Conservation (phyloP, 2,113 vertebrate genomes). For the Daphoenositta chrysoptera region DNA sequence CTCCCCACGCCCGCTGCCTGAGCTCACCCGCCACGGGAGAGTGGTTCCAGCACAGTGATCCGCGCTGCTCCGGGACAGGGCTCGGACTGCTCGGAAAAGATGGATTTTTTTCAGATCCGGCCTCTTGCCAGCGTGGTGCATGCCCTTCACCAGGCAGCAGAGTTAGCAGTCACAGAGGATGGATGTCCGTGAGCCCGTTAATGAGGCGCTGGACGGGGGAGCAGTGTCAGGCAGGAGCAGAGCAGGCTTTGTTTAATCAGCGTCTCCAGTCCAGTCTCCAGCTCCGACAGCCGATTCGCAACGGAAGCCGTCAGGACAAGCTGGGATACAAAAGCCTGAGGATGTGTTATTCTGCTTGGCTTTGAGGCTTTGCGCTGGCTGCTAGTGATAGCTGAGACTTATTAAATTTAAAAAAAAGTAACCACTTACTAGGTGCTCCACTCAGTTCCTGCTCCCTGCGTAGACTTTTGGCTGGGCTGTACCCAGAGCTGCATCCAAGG, state of each 20-base stretch:
- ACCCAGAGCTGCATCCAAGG: neutral
- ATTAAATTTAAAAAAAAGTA: neutral
- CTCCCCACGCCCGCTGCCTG: neutral
- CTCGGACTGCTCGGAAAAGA: neutral
- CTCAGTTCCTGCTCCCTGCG: neutral
- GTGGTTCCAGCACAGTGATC: neutral
- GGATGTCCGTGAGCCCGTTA: neutral
- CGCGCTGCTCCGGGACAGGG: neutral
- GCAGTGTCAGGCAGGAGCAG: neutral
- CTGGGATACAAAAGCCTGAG: conserved; percentile 39
- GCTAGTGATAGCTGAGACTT: conserved; percentile 24
- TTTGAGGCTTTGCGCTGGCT: conserved; percentile 9
- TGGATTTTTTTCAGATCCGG: neutral
- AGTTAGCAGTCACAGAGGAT: conserved; percentile 23
- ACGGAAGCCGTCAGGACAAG: neutral
- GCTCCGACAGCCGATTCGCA: conserved; percentile 28
- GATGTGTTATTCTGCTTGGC: conserved; percentile 38
- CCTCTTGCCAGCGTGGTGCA: neutral
- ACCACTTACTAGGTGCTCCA: neutral
- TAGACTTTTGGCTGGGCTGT: neutral
- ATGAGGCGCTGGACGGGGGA: conserved; percentile 24
- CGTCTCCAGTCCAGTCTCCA: conserved; percentile 10
- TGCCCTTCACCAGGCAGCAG: neutral
- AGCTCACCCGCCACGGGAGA: neutral
- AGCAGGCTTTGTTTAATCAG: conserved; percentile 41